phyloP scores from a whole-genome alignment of 2,797 vertebrate genomes.

The Orestias chungarensis region DNA sequence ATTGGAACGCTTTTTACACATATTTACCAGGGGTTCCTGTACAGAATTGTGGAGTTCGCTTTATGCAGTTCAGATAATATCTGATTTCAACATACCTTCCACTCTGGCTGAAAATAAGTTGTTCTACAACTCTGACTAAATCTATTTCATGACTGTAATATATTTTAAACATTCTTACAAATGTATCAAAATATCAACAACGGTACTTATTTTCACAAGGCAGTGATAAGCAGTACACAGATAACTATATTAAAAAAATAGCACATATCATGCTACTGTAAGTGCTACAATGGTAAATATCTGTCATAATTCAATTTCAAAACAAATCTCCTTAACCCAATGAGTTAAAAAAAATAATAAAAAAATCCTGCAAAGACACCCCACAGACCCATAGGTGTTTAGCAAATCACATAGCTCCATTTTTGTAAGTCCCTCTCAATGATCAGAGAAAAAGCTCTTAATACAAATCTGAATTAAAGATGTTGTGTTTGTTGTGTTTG shows the following conservation, averaged over 20 bases:
- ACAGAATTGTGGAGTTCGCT: not conserved
- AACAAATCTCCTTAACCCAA: constrained; percentile 37
- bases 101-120: constrained; percentile 12
- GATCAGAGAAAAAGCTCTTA: constrained; percentile 39
- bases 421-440: constrained; percentile 22
- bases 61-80: not conserved
- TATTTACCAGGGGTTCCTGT: not conserved
- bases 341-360: constrained; percentile 13
- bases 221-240: constrained; percentile 60
- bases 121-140: constrained; percentile 33
- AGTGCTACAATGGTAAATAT: constrained; percentile 71
- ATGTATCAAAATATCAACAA: constrained; percentile 50
- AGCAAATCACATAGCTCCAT: constrained; percentile 64
- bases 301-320: constrained; percentile 9
- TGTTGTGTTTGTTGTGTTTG: constrained; percentile 11
- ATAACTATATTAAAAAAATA: constrained; percentile 37
- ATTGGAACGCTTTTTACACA: not conserved
- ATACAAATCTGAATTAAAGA: constrained; percentile 28
- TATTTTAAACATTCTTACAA: constrained; percentile 27
- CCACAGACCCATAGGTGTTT: constrained; percentile 80
- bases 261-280: constrained; percentile 48
- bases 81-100: constrained; percentile 12
- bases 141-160: constrained; percentile 34
- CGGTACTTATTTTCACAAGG: constrained; percentile 65
- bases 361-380: constrained; percentile 56